phyloP scores from a whole-genome alignment of 2,113 vertebrate genomes.

The Zosterops borbonicus region DNA sequence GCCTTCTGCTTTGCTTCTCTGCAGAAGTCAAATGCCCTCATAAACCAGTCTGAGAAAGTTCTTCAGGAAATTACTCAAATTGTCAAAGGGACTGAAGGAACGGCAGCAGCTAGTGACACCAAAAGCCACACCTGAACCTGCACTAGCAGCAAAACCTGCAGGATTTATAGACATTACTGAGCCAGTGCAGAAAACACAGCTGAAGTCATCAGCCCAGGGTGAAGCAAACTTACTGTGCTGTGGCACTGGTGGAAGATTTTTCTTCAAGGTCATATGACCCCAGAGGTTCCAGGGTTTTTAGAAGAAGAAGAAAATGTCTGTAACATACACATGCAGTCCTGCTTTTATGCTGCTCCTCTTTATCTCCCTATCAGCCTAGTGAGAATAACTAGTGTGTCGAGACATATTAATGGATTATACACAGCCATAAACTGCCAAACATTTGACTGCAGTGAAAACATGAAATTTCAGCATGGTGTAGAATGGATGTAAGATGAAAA shows the following conservation, averaged over 20 bases:
- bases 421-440: not conserved
- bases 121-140: not conserved
- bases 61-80: not conserved
- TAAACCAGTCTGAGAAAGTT: not conserved
- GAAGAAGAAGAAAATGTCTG: not conserved
- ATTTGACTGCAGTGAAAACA: not conserved
- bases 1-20: not conserved
- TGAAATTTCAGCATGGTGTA: not conserved
- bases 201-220: not conserved
- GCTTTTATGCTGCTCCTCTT: not conserved
- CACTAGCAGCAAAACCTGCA: not conserved
- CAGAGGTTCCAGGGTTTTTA: not conserved
- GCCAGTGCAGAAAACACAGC: not conserved
- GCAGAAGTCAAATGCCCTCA: not conserved
- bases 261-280: not conserved
- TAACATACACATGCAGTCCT: fast-evolving
- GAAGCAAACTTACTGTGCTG: not conserved
- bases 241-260: not conserved
- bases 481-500: not conserved
- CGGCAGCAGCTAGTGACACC: not conserved
- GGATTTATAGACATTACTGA: not conserved
- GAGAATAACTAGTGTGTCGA: not conserved
- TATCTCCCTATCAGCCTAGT: not conserved
- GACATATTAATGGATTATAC: not conserved
- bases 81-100: not conserved